Evolutionary conservation across 2,888 invertebrate species (phyloP).

Genomic region (Eupithecia vulgata): DNA sequence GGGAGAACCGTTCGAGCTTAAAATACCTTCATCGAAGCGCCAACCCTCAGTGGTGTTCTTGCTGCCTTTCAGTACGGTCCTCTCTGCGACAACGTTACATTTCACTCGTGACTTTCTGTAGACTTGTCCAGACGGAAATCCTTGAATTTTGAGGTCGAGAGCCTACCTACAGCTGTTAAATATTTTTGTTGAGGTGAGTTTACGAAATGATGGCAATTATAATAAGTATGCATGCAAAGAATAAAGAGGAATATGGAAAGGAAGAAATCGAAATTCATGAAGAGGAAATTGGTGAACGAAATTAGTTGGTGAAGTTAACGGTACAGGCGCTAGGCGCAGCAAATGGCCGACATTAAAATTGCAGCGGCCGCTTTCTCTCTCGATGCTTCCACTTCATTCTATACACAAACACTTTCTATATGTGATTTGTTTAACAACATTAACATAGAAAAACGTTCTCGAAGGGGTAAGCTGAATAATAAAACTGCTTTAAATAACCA

Average conservation of each 20-base stretch:
- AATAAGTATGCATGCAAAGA: conserved; percentile 42
- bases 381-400: conserved; percentile 38
- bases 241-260: conserved; percentile 39
- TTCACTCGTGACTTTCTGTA: conserved; percentile 69
- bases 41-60: conserved; percentile 76
- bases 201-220: conserved; percentile 37
- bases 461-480: neutral
- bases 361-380: conserved; percentile 73
- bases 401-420: conserved; percentile 59
- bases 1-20: conserved; percentile 76
- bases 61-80: conserved; percentile 65
- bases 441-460: neutral
- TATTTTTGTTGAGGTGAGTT: conserved; percentile 66
- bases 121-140: conserved; percentile 56
- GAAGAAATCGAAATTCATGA: conserved; percentile 38
- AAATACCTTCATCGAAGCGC: conserved; percentile 70
- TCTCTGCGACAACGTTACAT: conserved; percentile 54
- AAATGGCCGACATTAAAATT: conserved; percentile 74
- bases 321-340: conserved; percentile 50
- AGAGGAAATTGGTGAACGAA: conserved; percentile 32
- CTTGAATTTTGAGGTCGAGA: conserved; percentile 49
- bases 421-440: conserved; percentile 34
- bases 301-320: conserved; percentile 48
- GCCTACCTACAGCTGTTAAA: conserved; percentile 51
- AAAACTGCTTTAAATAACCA: neutral